Evolutionary conservation across 2,113 vertebrate genomes (phyloP), one percentile per base, ranked within the genome.

Genomic region (Onychostoma macrolepis): DNA sequence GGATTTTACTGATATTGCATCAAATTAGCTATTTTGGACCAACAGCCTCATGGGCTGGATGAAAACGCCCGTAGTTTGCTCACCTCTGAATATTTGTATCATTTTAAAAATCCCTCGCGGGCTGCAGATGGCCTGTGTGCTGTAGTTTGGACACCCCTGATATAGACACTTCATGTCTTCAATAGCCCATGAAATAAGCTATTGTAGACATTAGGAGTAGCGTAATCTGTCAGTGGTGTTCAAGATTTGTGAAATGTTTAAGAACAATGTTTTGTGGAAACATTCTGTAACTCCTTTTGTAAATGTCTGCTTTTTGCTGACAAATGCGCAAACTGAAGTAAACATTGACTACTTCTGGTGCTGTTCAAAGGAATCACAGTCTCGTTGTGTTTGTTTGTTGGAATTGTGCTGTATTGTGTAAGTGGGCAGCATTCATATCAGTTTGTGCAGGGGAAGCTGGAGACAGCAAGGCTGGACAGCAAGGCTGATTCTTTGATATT

Each of bases 241-340:
- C 5, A 0, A 11, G 38, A 43, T 26, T 75, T n/a, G 33, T 74
- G 21, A n/a, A 43, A n/a, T 24, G 69, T 72, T 72, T 24, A 19
- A 36, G 15, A 36, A 71, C 67, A 21, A 17, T 36, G 9, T 24
- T n/a, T 41, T 24, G 21, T 21, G 9, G 19, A 75, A 71, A 75
- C 12, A 0, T 45, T 41, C 41, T 45, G 38, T 45, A 26, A 15
- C 72, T 74, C 38, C 71, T 43, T 74, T n/a, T 0, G 4, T 43
- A 74, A 74, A 43, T 11, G 72, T 43, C 38, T 45, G 38, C 38
- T 75, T 75, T 75, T 75, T 75, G 72, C 72, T 75, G 72, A 45
- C 72, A 75, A 43, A 75, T 45, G 24, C 24, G 0, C 41, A 15
- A 15, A 26, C 12, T 26, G 12, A 75, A 12, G 24, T 75, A 75